Base-by-base conservation (phyloP, 2,888 invertebrate genomes). In the Acrocyrtus sp. region DNA sequence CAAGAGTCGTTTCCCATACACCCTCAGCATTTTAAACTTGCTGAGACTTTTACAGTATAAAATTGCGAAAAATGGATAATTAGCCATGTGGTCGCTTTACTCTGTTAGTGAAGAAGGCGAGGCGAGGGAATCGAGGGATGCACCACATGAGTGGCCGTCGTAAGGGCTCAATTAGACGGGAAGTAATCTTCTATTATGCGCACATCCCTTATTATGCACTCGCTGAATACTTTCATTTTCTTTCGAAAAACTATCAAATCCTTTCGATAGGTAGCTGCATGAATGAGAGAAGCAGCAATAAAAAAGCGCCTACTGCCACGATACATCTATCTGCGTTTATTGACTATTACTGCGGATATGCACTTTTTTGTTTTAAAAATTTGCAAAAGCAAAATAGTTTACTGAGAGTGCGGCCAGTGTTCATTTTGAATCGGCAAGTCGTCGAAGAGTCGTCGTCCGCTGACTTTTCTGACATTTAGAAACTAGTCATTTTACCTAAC, bases 191-290 rank as follows among this genome's bases (percentile, higher is more conserved):
- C 19, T 2, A 47, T 48, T 22, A 21, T 56, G 6, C n/a, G 47
- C 47, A 45, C 19, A n/a, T n/a, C n/a, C n/a, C n/a, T n/a, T n/a
- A n/a, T n/a, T 17, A 45, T 17, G 19, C 47, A 45, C 6, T 45
- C 17, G 45, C 5, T 45, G n/a, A 50, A 34, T 51, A 69, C 69
- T 69, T 69, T 69, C 69, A 56, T 69, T 69, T 69, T 69, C 61
- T 48, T 61, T 54, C 15, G 58, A 69, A 68, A 68, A 17, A 24
- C 43, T 24, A 56, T 45, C 29, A 50, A 48, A 22, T 15, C 43
- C 27, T 26, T n/a, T n/a, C n/a, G n/a, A n/a, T 24, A 61, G 24
- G 56, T 47, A 56, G 29, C 27, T 41, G 29, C 43, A 12, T 22
- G 19, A 15, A 47, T 41, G 41, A 43, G 29, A 8, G 43, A 43